phyloP scores from a whole-genome alignment of 37 sponge, comb jelly and placozoan species.

The Hormiphora californensis region DNA sequence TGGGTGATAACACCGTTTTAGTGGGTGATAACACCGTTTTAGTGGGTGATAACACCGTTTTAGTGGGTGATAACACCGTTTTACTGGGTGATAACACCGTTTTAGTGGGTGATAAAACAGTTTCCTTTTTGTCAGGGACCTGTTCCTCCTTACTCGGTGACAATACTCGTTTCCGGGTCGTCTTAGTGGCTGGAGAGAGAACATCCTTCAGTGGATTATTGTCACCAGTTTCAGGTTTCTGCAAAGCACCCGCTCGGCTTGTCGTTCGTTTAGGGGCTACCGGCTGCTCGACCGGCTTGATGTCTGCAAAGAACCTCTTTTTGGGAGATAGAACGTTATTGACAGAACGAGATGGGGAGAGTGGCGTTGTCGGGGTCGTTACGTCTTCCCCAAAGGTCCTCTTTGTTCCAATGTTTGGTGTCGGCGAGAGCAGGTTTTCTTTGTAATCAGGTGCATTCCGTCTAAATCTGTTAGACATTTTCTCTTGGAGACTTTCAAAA shows the following conservation, averaged over 20 bases:
- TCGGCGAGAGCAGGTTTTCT: slow-evolving; percentile 12
- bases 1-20: too few relatives aligned
- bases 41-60: too few relatives aligned
- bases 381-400: not conserved
- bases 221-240: too few relatives aligned
- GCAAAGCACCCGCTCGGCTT: not conserved
- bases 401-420: not conserved
- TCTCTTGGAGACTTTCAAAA: slow-evolving; percentile 14
- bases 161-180: too few relatives aligned
- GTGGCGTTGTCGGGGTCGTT: not conserved
- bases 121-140: not conserved
- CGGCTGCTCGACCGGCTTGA: not conserved
- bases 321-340: not conserved
- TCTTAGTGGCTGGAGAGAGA: not conserved
- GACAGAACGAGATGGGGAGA: not conserved
- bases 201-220: too few relatives aligned
- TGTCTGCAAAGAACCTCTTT: not conserved
- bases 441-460: not conserved
- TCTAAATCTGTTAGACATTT: slow-evolving; percentile 12
- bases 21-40: too few relatives aligned
- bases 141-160: too few relatives aligned
- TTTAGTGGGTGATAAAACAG: not conserved
- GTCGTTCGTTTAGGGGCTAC: not conserved
- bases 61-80: too few relatives aligned
- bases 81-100: too few relatives aligned